phyloP scores from a whole-genome alignment of 2,113 vertebrate species.

The Cercocebus atys region DNA sequence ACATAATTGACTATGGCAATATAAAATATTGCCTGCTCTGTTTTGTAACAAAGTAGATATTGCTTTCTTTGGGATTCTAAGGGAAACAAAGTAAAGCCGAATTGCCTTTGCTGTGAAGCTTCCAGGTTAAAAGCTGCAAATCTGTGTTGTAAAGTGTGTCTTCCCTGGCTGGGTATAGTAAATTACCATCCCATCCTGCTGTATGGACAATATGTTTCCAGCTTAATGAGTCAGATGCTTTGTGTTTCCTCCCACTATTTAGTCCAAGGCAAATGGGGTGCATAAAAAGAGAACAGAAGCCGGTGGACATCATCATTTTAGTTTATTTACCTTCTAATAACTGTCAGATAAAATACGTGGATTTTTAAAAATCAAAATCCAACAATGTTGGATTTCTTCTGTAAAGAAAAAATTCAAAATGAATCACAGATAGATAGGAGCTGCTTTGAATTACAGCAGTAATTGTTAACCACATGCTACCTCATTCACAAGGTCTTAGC shows the following conservation, averaged over 20 bases:
- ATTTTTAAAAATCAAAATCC: background rate
- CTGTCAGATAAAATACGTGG: background rate
- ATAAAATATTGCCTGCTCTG: slow-evolving; percentile 63
- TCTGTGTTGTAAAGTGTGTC: slow-evolving; percentile 34
- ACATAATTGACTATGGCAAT: slow-evolving; percentile 58
- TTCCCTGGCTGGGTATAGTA: background rate
- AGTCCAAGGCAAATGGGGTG: background rate
- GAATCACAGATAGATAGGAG: background rate
- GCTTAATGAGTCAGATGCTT: background rate
- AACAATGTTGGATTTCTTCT: background rate
- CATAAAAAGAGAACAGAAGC: background rate
- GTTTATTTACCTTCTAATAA: background rate
- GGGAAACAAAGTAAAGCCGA: slow-evolving; percentile 69
- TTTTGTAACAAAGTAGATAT: slow-evolving; percentile 71
- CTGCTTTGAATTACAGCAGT: background rate
- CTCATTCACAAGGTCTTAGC: background rate
- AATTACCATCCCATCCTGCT: background rate
- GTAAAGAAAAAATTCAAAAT: background rate
- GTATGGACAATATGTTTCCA: background rate
- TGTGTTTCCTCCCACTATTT: slow-evolving; percentile 38
- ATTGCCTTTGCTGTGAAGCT: slow-evolving; percentile 67
- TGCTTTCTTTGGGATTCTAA: slow-evolving; percentile 63
- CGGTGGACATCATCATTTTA: background rate
- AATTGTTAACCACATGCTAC: background rate
- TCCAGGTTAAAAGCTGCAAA: slow-evolving; percentile 70